Conservation (phyloP, 2,888 invertebrate species). For the Phaedon cochleariae region DNA sequence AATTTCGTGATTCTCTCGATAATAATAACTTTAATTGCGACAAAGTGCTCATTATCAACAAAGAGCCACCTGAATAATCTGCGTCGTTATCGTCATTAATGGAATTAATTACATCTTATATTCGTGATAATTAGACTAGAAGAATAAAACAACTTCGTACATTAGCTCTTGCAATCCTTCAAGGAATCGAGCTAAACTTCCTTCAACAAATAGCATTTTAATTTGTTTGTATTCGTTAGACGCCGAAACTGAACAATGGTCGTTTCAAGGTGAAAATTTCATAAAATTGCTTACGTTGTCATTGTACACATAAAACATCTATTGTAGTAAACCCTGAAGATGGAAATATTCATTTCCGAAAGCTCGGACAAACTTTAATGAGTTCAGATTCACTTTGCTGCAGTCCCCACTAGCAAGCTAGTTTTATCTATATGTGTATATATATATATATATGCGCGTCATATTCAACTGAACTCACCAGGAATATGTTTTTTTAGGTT, state of each 20-base stretch:
- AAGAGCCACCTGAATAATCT: conserved; percentile 12
- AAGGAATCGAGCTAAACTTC: conserved; percentile 18
- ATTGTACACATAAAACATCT: too few species aligned
- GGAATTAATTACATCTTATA: conserved; percentile 24
- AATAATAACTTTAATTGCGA: background rate
- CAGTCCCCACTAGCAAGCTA: too few species aligned
- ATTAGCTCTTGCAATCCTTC: conserved; percentile 19
- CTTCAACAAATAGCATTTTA: conserved; percentile 24
- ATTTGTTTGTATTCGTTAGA: conserved; percentile 19
- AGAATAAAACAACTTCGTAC: conserved; percentile 12
- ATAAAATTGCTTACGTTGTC: too few species aligned
- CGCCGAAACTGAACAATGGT: conserved; percentile 1
- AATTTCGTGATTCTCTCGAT: background rate
- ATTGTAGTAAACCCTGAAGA: too few species aligned
- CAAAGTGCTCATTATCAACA: background rate
- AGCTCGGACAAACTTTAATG: too few species aligned
- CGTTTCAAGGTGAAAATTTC: background rate
- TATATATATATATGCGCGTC: too few species aligned
- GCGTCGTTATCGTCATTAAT: conserved; percentile 17
- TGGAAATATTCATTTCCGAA: too few species aligned
- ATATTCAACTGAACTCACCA: too few species aligned
- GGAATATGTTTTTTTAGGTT: too few species aligned
- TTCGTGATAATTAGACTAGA: conserved; percentile 13
- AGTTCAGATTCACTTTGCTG: too few species aligned
- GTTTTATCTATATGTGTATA: too few species aligned